Evolutionary conservation across 2,888 invertebrate genomes (phyloP).

Genomic region (Melolontha melolontha): DNA sequence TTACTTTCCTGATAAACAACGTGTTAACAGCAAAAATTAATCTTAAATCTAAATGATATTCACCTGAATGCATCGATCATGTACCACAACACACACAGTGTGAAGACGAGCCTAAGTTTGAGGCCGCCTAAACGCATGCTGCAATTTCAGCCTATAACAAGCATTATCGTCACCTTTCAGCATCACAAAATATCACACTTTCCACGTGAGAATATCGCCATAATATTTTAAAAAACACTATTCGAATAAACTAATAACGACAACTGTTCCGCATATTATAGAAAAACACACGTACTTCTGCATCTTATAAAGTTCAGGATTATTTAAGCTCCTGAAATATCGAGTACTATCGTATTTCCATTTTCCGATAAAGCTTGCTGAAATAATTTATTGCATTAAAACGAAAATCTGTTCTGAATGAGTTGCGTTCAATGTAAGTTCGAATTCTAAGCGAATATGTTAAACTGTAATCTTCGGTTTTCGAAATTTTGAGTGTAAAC

Average conservation of each 20-base stretch:
- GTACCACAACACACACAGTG: constrained; percentile 50
- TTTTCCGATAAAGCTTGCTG: neutral
- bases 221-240: constrained; percentile 20
- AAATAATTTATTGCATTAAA: too few species aligned
- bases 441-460: neutral
- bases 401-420: too few species aligned
- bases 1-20: too few species aligned
- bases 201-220: constrained; percentile 24
- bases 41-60: constrained; percentile 38
- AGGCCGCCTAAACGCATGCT: constrained; percentile 48
- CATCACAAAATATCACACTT: constrained; percentile 40
- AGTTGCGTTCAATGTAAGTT: too few species aligned
- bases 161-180: constrained; percentile 45
- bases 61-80: constrained; percentile 52
- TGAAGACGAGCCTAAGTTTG: constrained; percentile 47
- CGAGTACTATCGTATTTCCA: constrained; percentile 19
- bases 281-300: neutral
- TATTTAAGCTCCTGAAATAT: constrained; percentile 16
- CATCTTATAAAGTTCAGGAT: constrained; percentile 3
- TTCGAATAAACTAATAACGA: constrained; percentile 2
- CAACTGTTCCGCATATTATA: constrained; percentile 11
- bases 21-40: constrained; percentile 8
- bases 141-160: constrained; percentile 46
- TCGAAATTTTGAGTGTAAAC: constrained; percentile 6
- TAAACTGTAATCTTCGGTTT: neutral